Evolutionary conservation across 2,888 invertebrate genomes (phyloP), one percentile per base, ranked within the genome.

Genomic region (Cerastoderma edule): DNA sequence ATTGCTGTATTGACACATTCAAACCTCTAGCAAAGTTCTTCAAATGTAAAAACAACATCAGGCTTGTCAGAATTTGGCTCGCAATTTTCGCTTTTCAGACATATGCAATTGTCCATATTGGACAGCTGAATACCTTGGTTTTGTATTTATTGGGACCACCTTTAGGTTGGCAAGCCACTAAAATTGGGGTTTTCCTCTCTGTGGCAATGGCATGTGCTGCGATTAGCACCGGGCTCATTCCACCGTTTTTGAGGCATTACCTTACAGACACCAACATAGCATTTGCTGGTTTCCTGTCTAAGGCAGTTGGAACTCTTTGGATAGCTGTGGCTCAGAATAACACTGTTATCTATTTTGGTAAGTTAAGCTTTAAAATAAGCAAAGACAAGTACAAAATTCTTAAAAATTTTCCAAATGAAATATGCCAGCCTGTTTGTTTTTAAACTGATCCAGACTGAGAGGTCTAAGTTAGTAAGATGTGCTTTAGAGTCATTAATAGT

Each of bases 41-140:
- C 75, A 87, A 84, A 66, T 90, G 90, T 76, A 79, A 84, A 48
- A 83, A 86, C 67, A 87, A 89, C 46, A 82, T 84, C 32, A 85
- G 89, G 6, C 85, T 91, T 63, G 83, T 90, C 19, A 89, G 88
- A 67, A 88, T 92, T 27, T 92, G 92, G 92, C 82, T 91, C 33
- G 89, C 91, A 30, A 91, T 92, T 70, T 70, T 92, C 56, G 91
- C 91, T 5, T 92, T 91, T 80, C 90, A 91, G 71, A 86, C 90
- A 5, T 92, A 91, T 78, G 90, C 91, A 13, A 87, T 91, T 77
- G 91, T 92, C 50, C 91, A 92, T 77, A 87, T 92, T 71, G 92
- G 92, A 53, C 92, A 92, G 70, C 90, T 91, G 50, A 88, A 91
- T 63, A 91, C 91, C 1, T 77, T 90, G 32, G 90, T 92, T 13